These are phyloP conservation scores for Eupithecia subfuscata DNA, from an alignment of 2,888 invertebrate genomes.

Conservation along the genomic window DNA sequence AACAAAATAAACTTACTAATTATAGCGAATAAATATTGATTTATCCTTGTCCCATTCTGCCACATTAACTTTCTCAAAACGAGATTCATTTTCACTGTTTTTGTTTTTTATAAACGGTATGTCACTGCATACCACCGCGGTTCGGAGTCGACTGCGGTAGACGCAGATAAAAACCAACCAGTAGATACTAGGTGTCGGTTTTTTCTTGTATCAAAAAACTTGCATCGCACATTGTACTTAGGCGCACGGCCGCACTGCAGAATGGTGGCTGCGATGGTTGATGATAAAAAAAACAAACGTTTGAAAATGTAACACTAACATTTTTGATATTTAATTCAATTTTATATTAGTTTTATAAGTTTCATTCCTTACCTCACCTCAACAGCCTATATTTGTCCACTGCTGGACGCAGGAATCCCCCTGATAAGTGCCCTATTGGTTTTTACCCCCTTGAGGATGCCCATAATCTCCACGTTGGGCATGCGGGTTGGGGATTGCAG, in stretches of 20 bases:
- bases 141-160: slow-evolving; percentile 53
- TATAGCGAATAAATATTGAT: slow-evolving; percentile 76
- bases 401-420: no score
- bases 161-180: slow-evolving; percentile 24
- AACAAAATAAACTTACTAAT: slow-evolving; percentile 66
- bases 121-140: slow-evolving; percentile 54
- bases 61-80: slow-evolving; percentile 71
- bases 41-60: slow-evolving; percentile 73
- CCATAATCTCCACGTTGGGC: no score
- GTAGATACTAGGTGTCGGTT: slow-evolving; percentile 17
- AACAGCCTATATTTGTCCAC: no score
- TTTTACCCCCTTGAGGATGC: no score
- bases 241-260: background rate
- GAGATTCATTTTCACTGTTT: slow-evolving; percentile 64
- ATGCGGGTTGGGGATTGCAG: no score
- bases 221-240: background rate
- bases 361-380: no score
- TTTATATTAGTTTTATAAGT: no score
- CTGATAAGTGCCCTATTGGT: no score
- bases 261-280: background rate
- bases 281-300: background rate
- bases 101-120: slow-evolving; percentile 24
- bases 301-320: background rate
- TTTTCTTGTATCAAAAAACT: slow-evolving; percentile 24
- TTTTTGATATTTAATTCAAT: no score